Conservation (phyloP, 2,888 invertebrate genomes). For the Thereva unica region DNA sequence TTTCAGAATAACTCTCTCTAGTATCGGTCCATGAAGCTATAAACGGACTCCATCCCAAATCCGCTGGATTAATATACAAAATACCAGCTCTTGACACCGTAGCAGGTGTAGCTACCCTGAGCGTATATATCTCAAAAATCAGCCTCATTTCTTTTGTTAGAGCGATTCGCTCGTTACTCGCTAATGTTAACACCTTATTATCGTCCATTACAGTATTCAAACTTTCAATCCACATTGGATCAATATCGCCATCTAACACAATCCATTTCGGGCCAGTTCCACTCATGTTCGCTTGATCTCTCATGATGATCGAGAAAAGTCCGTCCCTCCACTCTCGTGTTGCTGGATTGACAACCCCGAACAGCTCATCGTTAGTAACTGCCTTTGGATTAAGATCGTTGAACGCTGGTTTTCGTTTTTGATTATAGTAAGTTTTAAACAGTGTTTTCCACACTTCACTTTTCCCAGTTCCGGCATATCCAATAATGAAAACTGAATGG, state of each 20-base stretch:
- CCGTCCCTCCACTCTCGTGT: slow-evolving; percentile 93
- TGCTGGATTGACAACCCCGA: slow-evolving; percentile 90
- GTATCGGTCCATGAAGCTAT: slow-evolving; percentile 88
- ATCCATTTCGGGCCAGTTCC: slow-evolving; percentile 93
- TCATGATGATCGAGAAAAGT: slow-evolving; percentile 89
- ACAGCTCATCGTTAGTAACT: slow-evolving; percentile 92
- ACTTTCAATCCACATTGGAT: slow-evolving; percentile 98
- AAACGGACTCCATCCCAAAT: slow-evolving; percentile 92
- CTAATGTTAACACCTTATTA: slow-evolving; percentile 89
- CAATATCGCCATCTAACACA: slow-evolving; percentile 93
- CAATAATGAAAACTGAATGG: slow-evolving; percentile 89
- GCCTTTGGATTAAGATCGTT: slow-evolving; percentile 96
- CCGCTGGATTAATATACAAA: slow-evolving; percentile 90
- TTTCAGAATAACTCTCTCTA: slow-evolving; percentile 71
- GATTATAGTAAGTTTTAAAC: slow-evolving; percentile 78
- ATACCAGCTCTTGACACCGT: slow-evolving; percentile 95
- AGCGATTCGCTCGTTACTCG: slow-evolving; percentile 93
- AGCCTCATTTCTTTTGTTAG: slow-evolving; percentile 86
- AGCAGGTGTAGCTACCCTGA: slow-evolving; percentile 92
- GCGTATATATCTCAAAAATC: slow-evolving; percentile 89
- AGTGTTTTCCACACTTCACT: slow-evolving; percentile 92
- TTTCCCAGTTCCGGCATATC: slow-evolving; percentile 89
- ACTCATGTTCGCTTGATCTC: slow-evolving; percentile 88
- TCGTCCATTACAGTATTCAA: slow-evolving; percentile 97
- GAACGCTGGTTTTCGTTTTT: slow-evolving; percentile 79